Percentiles rank a stretch among this genome's conserved stretches.
Evolutionary conservation across 2,113 vertebrate genomes (phyloP).

Genomic region (Osmerus eperlanus): DNA sequence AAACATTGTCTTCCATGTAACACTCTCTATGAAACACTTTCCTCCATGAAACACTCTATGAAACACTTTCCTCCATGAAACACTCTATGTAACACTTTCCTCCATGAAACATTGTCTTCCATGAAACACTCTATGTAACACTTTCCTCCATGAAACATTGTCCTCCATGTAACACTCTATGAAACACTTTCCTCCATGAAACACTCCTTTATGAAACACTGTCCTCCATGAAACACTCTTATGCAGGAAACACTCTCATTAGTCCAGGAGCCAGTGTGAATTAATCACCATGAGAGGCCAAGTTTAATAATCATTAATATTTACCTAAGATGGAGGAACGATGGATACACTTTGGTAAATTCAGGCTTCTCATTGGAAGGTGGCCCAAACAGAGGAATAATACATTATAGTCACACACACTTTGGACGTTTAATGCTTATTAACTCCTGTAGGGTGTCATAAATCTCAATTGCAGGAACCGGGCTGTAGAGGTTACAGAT

Average conservation of each 20-base stretch:
- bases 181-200: too few species aligned
- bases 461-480: conserved; percentile 42
- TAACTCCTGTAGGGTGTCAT: conserved; percentile 42
- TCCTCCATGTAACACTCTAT: too few species aligned
- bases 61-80: too few species aligned
- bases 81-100: too few species aligned
- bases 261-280: background rate
- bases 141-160: too few species aligned
- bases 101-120: too few species aligned
- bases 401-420: conserved; percentile 32
- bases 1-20: too few species aligned
- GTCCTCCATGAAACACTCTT: too few species aligned
- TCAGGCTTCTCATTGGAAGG: conserved; percentile 12
- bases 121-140: too few species aligned
- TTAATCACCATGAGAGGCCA: conserved; percentile 15
- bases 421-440: conserved; percentile 49
- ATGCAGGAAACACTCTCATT: conserved; percentile 6
- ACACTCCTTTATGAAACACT: too few species aligned
- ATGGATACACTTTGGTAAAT: conserved; percentile 11
- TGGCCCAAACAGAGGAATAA: conserved; percentile 19
- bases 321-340: conserved; percentile 7
- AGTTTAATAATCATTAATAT: conserved; percentile 34
- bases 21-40: too few species aligned
- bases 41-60: too few species aligned
- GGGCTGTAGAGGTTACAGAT: conserved; percentile 38